Evolutionary conservation across 2,113 vertebrate species (phyloP).

Genomic region (Campylomormyrus numenius): DNA sequence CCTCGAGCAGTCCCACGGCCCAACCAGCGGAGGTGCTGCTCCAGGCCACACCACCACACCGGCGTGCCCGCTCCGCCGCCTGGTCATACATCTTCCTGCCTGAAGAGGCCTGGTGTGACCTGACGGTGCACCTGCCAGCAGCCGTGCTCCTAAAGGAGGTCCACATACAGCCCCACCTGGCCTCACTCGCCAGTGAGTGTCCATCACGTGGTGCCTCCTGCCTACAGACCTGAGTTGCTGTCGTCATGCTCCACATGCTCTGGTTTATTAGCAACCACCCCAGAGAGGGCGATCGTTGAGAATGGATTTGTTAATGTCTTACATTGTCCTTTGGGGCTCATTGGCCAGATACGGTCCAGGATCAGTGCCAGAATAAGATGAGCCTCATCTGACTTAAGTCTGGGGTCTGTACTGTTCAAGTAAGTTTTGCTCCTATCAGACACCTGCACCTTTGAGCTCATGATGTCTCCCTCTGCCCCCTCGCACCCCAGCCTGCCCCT

Average conservation of each 20-base stretch:
- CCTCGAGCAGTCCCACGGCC: constrained; percentile 96
- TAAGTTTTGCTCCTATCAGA: not conserved
- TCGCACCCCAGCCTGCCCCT: constrained; percentile 77
- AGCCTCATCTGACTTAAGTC: not conserved
- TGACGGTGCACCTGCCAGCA: constrained; percentile 93
- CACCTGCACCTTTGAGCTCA: not conserved
- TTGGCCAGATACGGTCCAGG: not conserved
- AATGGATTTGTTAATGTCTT: not conserved
- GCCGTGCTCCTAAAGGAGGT: constrained; percentile 95
- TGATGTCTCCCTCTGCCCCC: not conserved
- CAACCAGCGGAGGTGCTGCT: constrained; percentile 94
- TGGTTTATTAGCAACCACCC: not conserved
- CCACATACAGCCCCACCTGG: constrained; percentile 95
- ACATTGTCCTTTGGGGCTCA: not conserved
- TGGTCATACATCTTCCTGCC: constrained; percentile 98
- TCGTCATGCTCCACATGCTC: not conserved
- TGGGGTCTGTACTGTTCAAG: not conserved
- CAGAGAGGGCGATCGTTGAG: not conserved
- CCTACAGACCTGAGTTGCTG: not conserved
- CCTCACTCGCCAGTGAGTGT: constrained; percentile 89
- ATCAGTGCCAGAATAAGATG: not conserved
- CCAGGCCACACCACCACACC: constrained; percentile 90
- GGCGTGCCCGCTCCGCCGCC: constrained; percentile 87
- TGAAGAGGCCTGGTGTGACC: constrained; percentile 97
- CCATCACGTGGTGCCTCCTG: not conserved